Conservation (phyloP, 2,888 invertebrate genomes). For the Sabellastarte sp. region DNA sequence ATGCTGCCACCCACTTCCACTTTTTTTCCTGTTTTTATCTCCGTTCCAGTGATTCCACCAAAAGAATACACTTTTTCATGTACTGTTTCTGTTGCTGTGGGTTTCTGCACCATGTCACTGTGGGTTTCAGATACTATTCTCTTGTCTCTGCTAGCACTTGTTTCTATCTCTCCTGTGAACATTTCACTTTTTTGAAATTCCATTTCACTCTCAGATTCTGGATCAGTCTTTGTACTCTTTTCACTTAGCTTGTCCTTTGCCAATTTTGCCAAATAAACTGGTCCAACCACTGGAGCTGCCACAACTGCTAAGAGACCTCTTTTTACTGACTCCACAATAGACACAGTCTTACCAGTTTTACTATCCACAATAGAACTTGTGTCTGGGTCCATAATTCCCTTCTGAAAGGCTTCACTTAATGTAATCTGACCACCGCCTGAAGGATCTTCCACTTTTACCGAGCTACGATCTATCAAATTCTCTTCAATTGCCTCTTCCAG, state of each 20-base stretch:
- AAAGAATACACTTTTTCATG: too few relatives aligned
- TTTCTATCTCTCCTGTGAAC: too few relatives aligned
- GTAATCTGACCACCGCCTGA: constrained; percentile 33
- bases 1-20: too few relatives aligned
- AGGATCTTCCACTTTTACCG: constrained; percentile 47
- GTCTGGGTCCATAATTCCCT: constrained; percentile 68
- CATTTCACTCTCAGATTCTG: too few relatives aligned
- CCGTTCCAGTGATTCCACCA: too few relatives aligned
- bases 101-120: too few relatives aligned
- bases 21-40: too few relatives aligned
- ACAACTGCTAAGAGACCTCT: constrained; percentile 17
- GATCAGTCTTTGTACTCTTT: constrained; percentile 63
- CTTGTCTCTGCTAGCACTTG: too few relatives aligned
- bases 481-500: constrained; percentile 75
- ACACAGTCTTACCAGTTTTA: constrained; percentile 26
- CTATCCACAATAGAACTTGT: constrained; percentile 39
- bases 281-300: constrained; percentile 8
- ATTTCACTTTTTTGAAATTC: too few relatives aligned
- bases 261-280: constrained; percentile 3
- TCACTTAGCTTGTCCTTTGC: constrained; percentile 42
- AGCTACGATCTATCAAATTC: constrained; percentile 43
- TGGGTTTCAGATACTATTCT: too few relatives aligned
- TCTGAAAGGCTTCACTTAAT: constrained; percentile 28
- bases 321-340: constrained; percentile 28
- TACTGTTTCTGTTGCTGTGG: too few relatives aligned